phyloP scores from a whole-genome alignment of 2,797 vertebrate genomes.

The Aselliscus stoliczkanus region DNA sequence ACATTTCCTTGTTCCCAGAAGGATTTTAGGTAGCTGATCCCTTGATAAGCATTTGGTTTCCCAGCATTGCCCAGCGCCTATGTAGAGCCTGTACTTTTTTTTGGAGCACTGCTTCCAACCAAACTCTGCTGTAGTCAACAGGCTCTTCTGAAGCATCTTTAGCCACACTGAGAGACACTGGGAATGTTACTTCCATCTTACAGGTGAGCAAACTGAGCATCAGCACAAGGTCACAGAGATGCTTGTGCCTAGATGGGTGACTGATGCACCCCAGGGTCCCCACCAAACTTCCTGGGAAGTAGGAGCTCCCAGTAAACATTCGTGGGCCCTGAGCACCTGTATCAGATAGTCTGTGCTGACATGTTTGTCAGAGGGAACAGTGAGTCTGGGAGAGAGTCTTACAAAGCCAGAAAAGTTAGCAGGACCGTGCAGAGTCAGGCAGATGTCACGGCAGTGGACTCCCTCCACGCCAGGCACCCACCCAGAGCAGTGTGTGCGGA shows the following conservation, averaged over 20 bases:
- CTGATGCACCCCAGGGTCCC: background rate
- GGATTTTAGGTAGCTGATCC: background rate
- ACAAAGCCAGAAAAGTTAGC: conserved; percentile 62
- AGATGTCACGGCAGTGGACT: conserved; percentile 60
- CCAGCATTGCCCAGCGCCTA: background rate
- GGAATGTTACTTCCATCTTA: background rate
- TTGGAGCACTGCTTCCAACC: background rate
- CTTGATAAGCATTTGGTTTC: background rate
- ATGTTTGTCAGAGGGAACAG: conserved; percentile 61
- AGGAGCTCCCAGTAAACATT: conserved; percentile 60
- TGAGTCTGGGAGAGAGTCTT: conserved; percentile 68
- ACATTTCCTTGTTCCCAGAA: conserved; percentile 52
- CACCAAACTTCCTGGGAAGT: background rate
- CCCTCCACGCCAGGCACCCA: conserved; percentile 4
- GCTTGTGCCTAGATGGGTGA: background rate
- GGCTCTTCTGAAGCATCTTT: background rate
- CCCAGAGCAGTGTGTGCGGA: background rate
- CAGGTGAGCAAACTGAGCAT: background rate
- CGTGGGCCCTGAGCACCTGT: conserved; percentile 50
- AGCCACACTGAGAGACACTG: background rate
- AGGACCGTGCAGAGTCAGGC: conserved; percentile 40
- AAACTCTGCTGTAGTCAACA: background rate
- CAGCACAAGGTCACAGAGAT: background rate
- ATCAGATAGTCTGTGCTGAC: conserved; percentile 66
- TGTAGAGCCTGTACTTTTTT: background rate